phyloP scores from a whole-genome alignment of 2,113 vertebrate genomes.

The Bufo bufo region DNA sequence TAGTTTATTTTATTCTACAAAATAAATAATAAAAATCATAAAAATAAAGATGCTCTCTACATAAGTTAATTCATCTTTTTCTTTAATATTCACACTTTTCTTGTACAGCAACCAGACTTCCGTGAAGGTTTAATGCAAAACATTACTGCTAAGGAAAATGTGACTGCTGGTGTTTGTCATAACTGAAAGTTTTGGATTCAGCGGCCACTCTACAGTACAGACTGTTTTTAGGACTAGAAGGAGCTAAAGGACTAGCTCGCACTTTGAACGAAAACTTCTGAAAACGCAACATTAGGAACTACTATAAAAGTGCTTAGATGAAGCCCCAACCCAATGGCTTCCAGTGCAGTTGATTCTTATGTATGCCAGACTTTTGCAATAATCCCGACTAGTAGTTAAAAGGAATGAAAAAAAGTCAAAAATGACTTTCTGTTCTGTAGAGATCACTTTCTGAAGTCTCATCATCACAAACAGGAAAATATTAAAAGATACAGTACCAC shows the following conservation, averaged over 20 bases:
- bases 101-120: neutral
- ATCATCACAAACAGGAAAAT: no score
- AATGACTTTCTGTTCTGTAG: no score
- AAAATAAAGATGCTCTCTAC: neutral
- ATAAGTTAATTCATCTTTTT: neutral
- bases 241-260: constrained; percentile 17
- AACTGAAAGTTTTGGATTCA: neutral
- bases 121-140: neutral
- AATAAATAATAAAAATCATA: neutral
- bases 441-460: no score
- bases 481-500: no score
- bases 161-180: constrained; percentile 20
- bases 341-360: neutral
- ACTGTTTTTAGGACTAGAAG: neutral
- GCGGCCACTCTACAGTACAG: neutral
- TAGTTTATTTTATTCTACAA: no score
- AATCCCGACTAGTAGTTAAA: neutral
- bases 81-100: neutral
- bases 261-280: neutral
- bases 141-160: neutral
- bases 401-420: neutral
- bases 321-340: neutral
- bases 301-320: neutral
- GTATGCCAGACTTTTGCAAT: neutral
- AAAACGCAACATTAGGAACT: neutral